Percentiles rank a stretch among this genome's conserved stretches.
Conservation (phyloP, 2,888 invertebrate species). For the Thecophora atra region DNA sequence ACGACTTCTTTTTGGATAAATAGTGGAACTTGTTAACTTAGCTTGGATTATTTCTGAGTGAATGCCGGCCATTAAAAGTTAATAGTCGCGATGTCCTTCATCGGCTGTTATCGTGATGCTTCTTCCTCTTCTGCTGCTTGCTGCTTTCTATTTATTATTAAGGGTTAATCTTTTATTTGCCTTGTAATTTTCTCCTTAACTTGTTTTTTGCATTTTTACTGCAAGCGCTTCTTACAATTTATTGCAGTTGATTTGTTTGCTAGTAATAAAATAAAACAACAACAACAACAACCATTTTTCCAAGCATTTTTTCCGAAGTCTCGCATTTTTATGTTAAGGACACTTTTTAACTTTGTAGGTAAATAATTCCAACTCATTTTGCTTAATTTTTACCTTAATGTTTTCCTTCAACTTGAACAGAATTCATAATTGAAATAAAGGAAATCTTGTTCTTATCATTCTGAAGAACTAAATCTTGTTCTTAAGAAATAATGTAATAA, state of each 20-base stretch:
- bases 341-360: no score
- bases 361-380: no score
- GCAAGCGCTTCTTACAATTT: background rate
- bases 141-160: background rate
- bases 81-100: constrained; percentile 2
- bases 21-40: constrained; percentile 8
- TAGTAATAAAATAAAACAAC: background rate
- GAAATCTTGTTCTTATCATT: no score
- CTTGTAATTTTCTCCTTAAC: constrained; percentile 13
- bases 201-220: background rate
- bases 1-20: background rate
- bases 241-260: constrained; percentile 16
- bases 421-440: no score
- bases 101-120: background rate
- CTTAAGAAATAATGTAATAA: no score
- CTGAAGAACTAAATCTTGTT: no score
- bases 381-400: no score
- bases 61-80: constrained; percentile 5
- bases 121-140: background rate
- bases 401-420: no score
- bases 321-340: background rate
- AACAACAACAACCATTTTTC: background rate
- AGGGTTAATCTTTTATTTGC: constrained; percentile 8
- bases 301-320: background rate
- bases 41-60: constrained; percentile 13